phyloP scores from a whole-genome alignment of 2,113 vertebrate species.

The Myiopsitta monachus region DNA sequence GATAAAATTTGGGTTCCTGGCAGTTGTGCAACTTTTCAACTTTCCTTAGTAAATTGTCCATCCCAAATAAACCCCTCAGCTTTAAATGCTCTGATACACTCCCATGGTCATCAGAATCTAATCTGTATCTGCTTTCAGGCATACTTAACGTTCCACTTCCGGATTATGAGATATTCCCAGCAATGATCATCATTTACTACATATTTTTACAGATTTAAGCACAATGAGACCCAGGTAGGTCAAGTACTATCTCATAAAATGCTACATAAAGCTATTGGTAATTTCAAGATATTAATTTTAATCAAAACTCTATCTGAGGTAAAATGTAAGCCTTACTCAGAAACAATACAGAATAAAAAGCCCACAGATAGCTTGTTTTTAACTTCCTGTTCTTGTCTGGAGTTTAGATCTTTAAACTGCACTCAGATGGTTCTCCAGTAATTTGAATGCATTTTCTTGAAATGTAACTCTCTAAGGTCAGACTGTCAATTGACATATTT shows the following conservation, averaged over 20 bases:
- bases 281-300: background rate
- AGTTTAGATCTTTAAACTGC: background rate
- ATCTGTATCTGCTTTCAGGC: background rate
- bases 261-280: background rate
- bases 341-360: background rate
- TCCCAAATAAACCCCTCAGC: background rate
- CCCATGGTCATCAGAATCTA: background rate
- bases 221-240: background rate
- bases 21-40: background rate
- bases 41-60: background rate
- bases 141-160: background rate
- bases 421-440: background rate
- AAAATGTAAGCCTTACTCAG: background rate
- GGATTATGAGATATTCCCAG: background rate
- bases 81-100: background rate
- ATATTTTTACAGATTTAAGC: background rate
- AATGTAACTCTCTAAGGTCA: background rate
- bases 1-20: background rate
- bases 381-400: background rate
- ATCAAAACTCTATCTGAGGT: background rate
- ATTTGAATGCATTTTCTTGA: background rate
- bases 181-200: background rate
- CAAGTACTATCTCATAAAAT: background rate
- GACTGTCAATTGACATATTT: background rate
- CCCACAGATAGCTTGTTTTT: background rate